Evolutionary conservation across 2,797 vertebrate species (phyloP), one percentile per base, ranked within the genome.

Genomic region (Urocyon cinereoargenteus): DNA sequence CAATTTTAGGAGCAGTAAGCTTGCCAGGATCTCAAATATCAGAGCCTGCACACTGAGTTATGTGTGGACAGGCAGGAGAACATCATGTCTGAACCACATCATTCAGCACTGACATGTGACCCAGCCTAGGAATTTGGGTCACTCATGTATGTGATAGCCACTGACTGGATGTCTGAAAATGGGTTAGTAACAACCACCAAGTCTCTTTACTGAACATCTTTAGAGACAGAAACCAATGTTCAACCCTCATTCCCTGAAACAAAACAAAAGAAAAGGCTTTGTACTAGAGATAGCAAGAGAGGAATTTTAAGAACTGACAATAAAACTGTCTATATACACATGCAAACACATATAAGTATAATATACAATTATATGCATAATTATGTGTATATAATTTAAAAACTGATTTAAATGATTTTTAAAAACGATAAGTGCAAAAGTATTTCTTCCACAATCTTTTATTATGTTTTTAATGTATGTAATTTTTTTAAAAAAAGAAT

Each of bases 21-120:
- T 92, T 95, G 97, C 96, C 98, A 97, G 93, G 91, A 62, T 97
- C 97, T 97, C 93, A 97, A 97, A 91, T 98, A 95, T 94, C 97
- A 98, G 93, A 77, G 89, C 72, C 49, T 94, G 83, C 83, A 97
- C 72, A 61, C 14, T 22, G 90, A 97, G 94, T 94, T 96, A 97
- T 72, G 86, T 97, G 96, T 64, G 24, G 95, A 97, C 87, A 92
- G 91, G 90, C 89, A 95, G 73, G 73, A 96, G 97, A 95, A 93
- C 93, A 97, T 97, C 93, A 96, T 26, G 91, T 95, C 94, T 97
- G 68, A 97, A 94, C 95, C 88, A 97, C 31, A 85, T 97, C 97
- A 96, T 85, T 97, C 92, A 94, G 85, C 78, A 88, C 55, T n/a
- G n/a, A 97, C 92, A 95, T 82, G 81, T 95, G 96, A 97, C 78